phyloP scores from a whole-genome alignment of 2,797 vertebrate species.

The Iguana delicatissima region DNA sequence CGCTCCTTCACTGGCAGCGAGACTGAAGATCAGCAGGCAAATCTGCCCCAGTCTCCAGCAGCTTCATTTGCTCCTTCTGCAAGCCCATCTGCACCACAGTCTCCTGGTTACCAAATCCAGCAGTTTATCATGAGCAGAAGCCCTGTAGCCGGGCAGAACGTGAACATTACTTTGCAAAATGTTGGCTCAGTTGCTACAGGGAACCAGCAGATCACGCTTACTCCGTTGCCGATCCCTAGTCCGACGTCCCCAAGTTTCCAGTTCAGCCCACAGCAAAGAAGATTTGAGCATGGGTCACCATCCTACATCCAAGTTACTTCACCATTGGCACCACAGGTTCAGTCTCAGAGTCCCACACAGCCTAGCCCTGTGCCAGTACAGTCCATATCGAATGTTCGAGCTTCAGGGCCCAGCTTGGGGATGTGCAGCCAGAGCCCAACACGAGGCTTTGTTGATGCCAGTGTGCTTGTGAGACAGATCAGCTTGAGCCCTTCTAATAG shows the following conservation, averaged over 20 bases:
- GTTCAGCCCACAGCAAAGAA: conserved; percentile 90
- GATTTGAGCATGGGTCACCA: conserved; percentile 92
- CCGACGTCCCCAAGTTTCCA: conserved; percentile 94
- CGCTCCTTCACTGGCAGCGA: conserved; percentile 91
- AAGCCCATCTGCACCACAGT: conserved; percentile 95
- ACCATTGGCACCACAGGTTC: conserved; percentile 90
- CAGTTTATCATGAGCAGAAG: conserved; percentile 93
- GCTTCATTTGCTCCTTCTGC: conserved; percentile 91
- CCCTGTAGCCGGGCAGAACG: conserved; percentile 90
- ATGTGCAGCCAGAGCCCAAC: conserved; percentile 94
- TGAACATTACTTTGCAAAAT: conserved; percentile 96
- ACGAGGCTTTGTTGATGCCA: conserved; percentile 89
- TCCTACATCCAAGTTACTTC: conserved; percentile 96
- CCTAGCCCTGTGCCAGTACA: conserved; percentile 88
- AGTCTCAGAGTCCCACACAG: conserved; percentile 95
- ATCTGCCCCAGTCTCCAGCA: conserved; percentile 91
- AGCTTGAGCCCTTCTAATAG: conserved; percentile 88
- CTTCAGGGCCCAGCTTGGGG: conserved; percentile 85
- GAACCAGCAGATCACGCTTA: conserved; percentile 94
- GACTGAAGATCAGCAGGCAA: conserved; percentile 88
- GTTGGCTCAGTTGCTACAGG: conserved; percentile 90
- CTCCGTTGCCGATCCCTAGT: conserved; percentile 90
- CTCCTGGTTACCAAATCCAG: conserved; percentile 93
- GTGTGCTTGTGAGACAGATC: conserved; percentile 93
- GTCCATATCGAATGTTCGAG: conserved; percentile 85